Conservation (phyloP, 2,888 invertebrate species). For the Parochlus steinenii region DNA sequence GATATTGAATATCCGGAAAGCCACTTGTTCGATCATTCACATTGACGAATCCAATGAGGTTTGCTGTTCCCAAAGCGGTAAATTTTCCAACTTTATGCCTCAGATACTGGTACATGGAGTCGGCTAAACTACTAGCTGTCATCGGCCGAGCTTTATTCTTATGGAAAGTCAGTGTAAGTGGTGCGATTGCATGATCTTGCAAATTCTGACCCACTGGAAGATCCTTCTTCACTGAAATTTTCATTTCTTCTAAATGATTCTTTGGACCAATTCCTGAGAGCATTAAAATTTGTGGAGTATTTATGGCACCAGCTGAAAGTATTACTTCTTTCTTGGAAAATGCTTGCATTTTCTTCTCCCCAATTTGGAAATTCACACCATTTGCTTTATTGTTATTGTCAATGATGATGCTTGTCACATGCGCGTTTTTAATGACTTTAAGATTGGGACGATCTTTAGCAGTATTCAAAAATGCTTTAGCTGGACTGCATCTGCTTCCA, state of each 20-base stretch:
- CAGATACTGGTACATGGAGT: slow-evolving; percentile 23
- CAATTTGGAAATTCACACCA: slow-evolving; percentile 14
- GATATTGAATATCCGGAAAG: slow-evolving; percentile 27
- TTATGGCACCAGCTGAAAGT: slow-evolving; percentile 24
- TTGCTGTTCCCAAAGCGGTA: slow-evolving; percentile 24
- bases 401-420: slow-evolving; percentile 14
- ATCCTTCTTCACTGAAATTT: slow-evolving; percentile 18
- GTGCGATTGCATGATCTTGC: slow-evolving; percentile 6
- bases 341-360: slow-evolving; percentile 13
- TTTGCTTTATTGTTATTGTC: slow-evolving; percentile 4
- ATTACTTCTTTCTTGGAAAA: slow-evolving; percentile 20
- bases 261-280: slow-evolving; percentile 25
- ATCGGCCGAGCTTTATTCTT: slow-evolving; percentile 13
- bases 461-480: slow-evolving; percentile 8
- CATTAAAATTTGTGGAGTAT: slow-evolving; percentile 24
- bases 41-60: slow-evolving; percentile 33
- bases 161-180: slow-evolving; percentile 13
- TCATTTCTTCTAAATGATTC: slow-evolving; percentile 17
- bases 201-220: slow-evolving; percentile 17
- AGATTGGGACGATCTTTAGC: slow-evolving; percentile 18
- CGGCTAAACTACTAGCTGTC: slow-evolving; percentile 17
- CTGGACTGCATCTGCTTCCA: slow-evolving; percentile 8
- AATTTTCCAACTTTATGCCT: slow-evolving; percentile 24
- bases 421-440: slow-evolving; percentile 18
- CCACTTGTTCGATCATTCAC: slow-evolving; percentile 23